Evolutionary conservation across 2,888 invertebrate species (phyloP), one percentile per base, ranked within the genome.

Genomic region (Mantis religiosa): DNA sequence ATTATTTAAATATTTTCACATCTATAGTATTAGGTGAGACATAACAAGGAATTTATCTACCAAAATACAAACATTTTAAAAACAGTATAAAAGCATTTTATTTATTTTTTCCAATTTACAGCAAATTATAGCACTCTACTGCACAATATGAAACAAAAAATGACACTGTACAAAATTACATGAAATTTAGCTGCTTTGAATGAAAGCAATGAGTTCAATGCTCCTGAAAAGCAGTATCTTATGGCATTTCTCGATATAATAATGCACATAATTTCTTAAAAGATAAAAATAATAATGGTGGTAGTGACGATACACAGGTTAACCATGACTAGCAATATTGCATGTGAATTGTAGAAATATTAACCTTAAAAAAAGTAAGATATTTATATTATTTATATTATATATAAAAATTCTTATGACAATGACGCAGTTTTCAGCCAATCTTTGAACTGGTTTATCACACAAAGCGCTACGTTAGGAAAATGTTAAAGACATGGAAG

Each of bases 11-110:
- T n/a, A n/a, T n/a, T n/a, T n/a, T n/a, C n/a, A n/a, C n/a, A n/a
- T n/a, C n/a, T n/a, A n/a, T n/a, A n/a, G n/a, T n/a, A n/a, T n/a
- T n/a, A n/a, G n/a, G n/a, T n/a, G n/a, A n/a, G n/a, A n/a, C n/a
- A n/a, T n/a, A n/a, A 86, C 34, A 89, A 41, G 83, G 83, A 83
- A 83, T 86, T 41, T 71, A 71, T 71, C 54, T 71, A 71, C 54
- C 85, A 82, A 88, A 14, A 71, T 71, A 71, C 54, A 71, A 20
- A 71, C 54, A 71, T 89, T 88, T 89, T 89, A 88, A 90, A 90
- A 90, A 90, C 90, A 90, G 90, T 90, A 90, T 90, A 90, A 90
- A 90, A 90, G 90, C 90, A 89, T 89, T 90, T 89, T 89, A 89
- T 87, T 90, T 85, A 89, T 83, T 90, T 47, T 86, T 88, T 86